These are phyloP conservation scores for Noctua janthe DNA, from an alignment of 2,888 invertebrate genomes.

Conservation along the genomic window DNA sequence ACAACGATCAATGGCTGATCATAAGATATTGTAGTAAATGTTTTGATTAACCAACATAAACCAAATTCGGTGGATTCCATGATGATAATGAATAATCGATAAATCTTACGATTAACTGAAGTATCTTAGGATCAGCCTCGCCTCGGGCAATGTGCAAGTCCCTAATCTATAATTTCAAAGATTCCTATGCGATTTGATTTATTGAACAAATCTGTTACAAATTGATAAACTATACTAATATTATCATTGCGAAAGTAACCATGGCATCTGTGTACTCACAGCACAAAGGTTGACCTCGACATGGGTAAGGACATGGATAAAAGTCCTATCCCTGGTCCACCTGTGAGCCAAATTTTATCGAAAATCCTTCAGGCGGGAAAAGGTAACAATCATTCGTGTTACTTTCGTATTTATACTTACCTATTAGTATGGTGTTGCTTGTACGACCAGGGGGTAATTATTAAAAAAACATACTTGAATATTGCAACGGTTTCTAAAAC, in stretches of 20 bases:
- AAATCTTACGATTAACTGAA: conserved; percentile 8
- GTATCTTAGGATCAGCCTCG: conserved; percentile 1
- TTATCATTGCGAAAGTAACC: not conserved
- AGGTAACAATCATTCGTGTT: not conserved
- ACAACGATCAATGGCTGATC: conserved; percentile 5
- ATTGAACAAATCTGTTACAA: not conserved
- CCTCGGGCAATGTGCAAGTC: not conserved
- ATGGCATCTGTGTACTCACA: not conserved
- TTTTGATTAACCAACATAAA: not conserved
- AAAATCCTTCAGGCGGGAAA: not conserved
- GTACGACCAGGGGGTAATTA: conserved; percentile 6
- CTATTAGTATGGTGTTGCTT: not conserved
- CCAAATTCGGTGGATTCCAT: not conserved
- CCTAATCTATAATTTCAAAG: conserved; percentile 9
- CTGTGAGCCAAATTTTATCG: not conserved
- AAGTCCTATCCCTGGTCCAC: not conserved
- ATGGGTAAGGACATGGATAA: not conserved
- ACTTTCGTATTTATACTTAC: not conserved
- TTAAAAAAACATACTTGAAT: conserved; percentile 6
- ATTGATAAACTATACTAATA: not conserved
- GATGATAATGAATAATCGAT: not conserved
- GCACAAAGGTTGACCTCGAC: not conserved
- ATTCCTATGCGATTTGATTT: conserved; percentile 17
- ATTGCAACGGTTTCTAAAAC: conserved; percentile 28
- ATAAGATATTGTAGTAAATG: conserved; percentile 28